A percentile compares a stretch with the other conserved stretches of the same genome.
These are phyloP conservation scores for Brenthis daphne DNA, from an alignment of 2,888 invertebrate species.

Conservation along the genomic window DNA sequence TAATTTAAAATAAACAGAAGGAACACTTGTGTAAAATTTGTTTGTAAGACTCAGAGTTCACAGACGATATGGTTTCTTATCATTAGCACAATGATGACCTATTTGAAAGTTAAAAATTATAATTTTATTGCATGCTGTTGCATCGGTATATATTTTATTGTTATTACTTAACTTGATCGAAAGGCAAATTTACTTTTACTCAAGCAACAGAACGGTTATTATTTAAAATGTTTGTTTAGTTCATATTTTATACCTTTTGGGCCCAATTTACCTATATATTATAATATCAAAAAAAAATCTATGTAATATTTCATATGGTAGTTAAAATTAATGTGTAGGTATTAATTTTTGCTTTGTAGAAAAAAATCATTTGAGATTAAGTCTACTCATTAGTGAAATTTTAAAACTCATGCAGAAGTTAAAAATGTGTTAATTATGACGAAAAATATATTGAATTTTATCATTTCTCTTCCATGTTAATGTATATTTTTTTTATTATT, in stretches of 20 bases:
- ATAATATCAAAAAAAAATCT: background rate
- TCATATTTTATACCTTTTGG: slow-evolving; percentile 4
- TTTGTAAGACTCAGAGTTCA: no score
- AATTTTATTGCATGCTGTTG: slow-evolving; percentile 79
- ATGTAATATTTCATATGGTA: background rate
- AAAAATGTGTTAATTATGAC: slow-evolving; percentile 3
- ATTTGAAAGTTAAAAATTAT: slow-evolving; percentile 64
- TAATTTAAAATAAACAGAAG: no score
- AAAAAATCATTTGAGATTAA: slow-evolving; percentile 1
- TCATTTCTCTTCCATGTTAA: no score
- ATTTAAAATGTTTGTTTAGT: slow-evolving; percentile 2
- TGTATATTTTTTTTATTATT: background rate
- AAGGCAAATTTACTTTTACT: background rate
- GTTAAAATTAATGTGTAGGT: background rate
- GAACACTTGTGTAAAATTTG: no score
- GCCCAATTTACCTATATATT: slow-evolving; percentile 8
- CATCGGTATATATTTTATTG: slow-evolving; percentile 70
- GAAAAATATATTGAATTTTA: background rate
- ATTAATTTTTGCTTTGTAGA: background rate
- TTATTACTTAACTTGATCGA: slow-evolving; percentile 51
- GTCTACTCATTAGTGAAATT: background rate
- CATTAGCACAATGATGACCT: slow-evolving; percentile 60
- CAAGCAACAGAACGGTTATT: background rate
- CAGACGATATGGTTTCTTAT: slow-evolving; percentile 45
- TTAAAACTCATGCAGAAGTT: background rate